These are phyloP conservation scores for Leucoraja ocellata DNA, from an alignment of 2,797 vertebrate species.

Conservation along the genomic window DNA sequence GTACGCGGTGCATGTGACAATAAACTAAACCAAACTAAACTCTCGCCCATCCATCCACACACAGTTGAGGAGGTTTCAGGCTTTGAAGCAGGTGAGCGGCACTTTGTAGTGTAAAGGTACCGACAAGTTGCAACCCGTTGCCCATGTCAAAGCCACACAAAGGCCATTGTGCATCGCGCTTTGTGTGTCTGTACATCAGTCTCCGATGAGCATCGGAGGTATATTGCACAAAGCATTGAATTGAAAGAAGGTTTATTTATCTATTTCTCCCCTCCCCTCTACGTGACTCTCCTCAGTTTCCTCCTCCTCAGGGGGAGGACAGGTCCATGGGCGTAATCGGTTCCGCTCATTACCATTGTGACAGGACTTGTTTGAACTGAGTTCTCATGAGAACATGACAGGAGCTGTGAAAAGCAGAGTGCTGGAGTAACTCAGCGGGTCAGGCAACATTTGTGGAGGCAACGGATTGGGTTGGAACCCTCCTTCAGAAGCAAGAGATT, in stretches of 20 bases:
- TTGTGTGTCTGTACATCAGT: neutral
- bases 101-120: neutral
- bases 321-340: no score
- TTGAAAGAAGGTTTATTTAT: neutral
- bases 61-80: neutral
- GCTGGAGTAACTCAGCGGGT: no score
- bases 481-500: no score
- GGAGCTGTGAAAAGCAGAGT: no score
- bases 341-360: neutral
- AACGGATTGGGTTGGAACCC: no score
- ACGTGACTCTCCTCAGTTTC: neutral
- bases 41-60: neutral
- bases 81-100: neutral
- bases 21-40: neutral
- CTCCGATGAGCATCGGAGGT: neutral
- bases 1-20: no score
- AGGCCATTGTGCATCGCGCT: neutral
- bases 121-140: constrained; percentile 1
- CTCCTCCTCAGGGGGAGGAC: neutral
- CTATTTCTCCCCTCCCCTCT: neutral
- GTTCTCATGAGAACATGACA: no score
- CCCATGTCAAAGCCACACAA: neutral
- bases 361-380: no score
- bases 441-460: no score
- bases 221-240: neutral